Base-by-base conservation (phyloP, 2,888 invertebrate genomes). In the Drosophila infuscata region DNA sequence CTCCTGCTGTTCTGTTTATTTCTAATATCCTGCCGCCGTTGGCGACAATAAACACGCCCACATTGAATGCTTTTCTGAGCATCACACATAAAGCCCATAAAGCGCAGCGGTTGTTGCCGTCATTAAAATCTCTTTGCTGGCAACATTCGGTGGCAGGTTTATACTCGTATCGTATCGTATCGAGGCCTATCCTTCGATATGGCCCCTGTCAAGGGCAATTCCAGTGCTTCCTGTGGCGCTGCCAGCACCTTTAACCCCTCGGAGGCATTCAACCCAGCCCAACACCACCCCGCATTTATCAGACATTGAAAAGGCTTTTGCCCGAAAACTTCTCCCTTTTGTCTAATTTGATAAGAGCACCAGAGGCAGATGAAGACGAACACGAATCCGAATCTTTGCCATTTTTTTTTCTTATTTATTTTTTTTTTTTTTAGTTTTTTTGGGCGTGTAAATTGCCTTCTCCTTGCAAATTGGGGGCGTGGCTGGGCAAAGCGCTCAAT, bases 1-100 rank as follows among this genome's bases (percentile, higher is more conserved):
- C 78, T 73, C 85, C 78, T 80, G 85, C 82, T 78, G 89, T 76
- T 67, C 68, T 74, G 80, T 80, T 89, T 86, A 84, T 86, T 86
- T 86, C 85, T 88, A 89, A 86, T 86, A 86, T 89, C 89, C 85
- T 84, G 85, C 61, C 73, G 77, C 77, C 74, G 73, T 49, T 63
- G 70, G 76, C 76, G 82, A 80, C 85, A 88, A 86, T 86, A 89
- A 86, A 89, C 85, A 86, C 85, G 89, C 89, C 89, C 81, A 72
- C 80, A 76, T 74, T 65, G 62, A 75, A 79, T 71, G 64, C 46
- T 43, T 66, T 79, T 70, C 71, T 36, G 62, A 68, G 70, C 61
- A 64, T 70, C 74, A 60, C 53, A 43, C 65, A 72, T 62, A 76
- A 83, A 86, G 70, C 73, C 82, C 88, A 88, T 89, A 89, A 85